Base-by-base conservation (phyloP, 2,888 invertebrate species). In the Drosophila recens region DNA sequence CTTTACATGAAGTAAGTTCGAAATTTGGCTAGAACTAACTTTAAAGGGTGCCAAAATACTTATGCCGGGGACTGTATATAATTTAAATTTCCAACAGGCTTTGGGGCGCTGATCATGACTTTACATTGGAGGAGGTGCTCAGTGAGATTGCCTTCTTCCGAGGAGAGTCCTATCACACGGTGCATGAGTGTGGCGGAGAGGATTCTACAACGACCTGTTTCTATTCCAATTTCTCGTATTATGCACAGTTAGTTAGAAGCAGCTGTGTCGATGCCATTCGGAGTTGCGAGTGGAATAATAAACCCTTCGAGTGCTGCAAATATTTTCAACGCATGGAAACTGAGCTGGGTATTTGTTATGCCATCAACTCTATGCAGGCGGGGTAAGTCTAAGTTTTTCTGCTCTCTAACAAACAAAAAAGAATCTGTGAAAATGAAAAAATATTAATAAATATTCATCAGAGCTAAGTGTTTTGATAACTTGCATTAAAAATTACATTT, bases 81-180 rank as follows among this genome's bases (percentile, higher is more conserved):
- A 1, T 4, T 45, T 2, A 0, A 0, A 5, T 17, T 1, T 13
- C 2, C 5, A 10, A 0, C 8, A 91, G 96, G 57, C 93, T 95
- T 8, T 96, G 95, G 94, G 94, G 96, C 1, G 93, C 93, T 13
- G 94, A 94, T 3, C 96, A 96, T 75, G 95, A 95, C 72, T 93
- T 95, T 64, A 95, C 96, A 69, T 90, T 96, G 30, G 96, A 96
- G 86, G 96, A 96, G 83, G 94, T 95, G 0, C 92, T 96, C 0
- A 94, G 94, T 83, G 96, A 96, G 89, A 94, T 96, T 42, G 95
- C 94, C 0, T 96, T 94, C 90, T 96, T 95, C 86, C 94, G 95
- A 4, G 96, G 96, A 1, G 92, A 94, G 3, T 94, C 94, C n/a
- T 95, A 95, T 89, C 95, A 94, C 74, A 95, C 95, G 0, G 91